Conservation (phyloP, 2,888 invertebrate genomes). For the Nomada fucata region DNA sequence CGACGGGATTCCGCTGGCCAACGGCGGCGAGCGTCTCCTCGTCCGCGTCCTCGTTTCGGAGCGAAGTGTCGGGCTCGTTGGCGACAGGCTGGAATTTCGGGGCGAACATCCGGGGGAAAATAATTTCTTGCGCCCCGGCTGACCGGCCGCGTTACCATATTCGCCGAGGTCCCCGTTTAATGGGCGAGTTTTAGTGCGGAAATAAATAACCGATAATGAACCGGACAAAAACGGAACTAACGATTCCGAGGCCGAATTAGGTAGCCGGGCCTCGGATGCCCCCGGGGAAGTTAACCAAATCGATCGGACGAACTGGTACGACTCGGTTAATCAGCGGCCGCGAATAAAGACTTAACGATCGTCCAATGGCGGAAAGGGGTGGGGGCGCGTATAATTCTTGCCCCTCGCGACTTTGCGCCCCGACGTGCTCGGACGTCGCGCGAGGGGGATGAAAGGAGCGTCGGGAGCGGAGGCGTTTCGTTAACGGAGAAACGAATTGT, state of each 20-base stretch:
- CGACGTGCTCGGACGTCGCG: too few relatives aligned
- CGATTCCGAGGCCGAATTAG: constrained; percentile 57
- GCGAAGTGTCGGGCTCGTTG: constrained; percentile 2
- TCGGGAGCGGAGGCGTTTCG: constrained; percentile 56
- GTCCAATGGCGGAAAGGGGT: too few relatives aligned
- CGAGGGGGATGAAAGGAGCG: neutral
- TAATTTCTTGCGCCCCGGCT: constrained; percentile 37
- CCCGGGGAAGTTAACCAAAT: constrained; percentile 30
- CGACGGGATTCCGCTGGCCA: too few relatives aligned
- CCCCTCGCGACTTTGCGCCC: too few relatives aligned
- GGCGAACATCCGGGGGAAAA: constrained; percentile 34
- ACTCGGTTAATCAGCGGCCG: constrained; percentile 30
- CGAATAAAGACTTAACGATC: constrained; percentile 34
- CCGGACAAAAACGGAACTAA: constrained; percentile 52
- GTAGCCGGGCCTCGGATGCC: constrained; percentile 52
- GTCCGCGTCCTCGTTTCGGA: too few relatives aligned
- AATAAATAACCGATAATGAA: constrained; percentile 60
- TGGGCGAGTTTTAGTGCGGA: constrained; percentile 54
- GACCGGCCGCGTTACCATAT: constrained; percentile 49
- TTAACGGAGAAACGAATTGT: constrained; percentile 73
- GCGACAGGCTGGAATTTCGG: constrained; percentile 54
- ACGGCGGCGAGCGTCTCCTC: too few relatives aligned
- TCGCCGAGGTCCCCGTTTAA: constrained; percentile 43
- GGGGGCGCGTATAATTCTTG: too few relatives aligned
- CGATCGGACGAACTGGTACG: constrained; percentile 32